Evolutionary conservation across 2,797 vertebrate genomes (phyloP).

Genomic region (Iguana delicatissima): DNA sequence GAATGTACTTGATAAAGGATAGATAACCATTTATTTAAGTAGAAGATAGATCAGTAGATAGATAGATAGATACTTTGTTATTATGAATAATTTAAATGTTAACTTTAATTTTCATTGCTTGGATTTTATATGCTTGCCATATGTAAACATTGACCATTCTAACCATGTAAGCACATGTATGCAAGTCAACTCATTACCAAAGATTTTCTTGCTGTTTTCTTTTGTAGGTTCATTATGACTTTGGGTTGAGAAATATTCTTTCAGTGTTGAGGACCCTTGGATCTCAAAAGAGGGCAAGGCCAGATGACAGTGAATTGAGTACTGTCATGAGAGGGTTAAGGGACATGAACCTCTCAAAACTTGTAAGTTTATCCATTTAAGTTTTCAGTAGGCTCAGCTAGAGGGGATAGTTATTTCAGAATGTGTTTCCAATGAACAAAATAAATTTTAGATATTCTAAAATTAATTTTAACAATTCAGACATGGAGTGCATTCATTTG

Average conservation of each 20-base stretch:
- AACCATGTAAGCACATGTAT: background rate
- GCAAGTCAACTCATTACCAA: slow-evolving; percentile 3
- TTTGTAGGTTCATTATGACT: slow-evolving; percentile 83
- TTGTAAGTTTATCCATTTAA: slow-evolving; percentile 72
- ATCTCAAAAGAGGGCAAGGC: slow-evolving; percentile 81
- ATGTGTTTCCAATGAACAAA: background rate
- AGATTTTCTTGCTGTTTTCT: background rate
- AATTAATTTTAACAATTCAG: background rate
- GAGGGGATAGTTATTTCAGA: background rate
- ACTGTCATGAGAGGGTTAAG: slow-evolving; percentile 83
- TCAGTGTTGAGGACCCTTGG: slow-evolving; percentile 83
- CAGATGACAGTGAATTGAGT: slow-evolving; percentile 80
- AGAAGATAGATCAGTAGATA: background rate
- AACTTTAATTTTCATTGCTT: background rate
- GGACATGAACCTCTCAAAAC: slow-evolving; percentile 85
- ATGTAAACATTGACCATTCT: background rate
- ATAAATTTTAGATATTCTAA: background rate
- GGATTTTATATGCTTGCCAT: background rate
- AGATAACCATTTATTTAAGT: too few relatives aligned
- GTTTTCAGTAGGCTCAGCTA: background rate
- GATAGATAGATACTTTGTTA: background rate
- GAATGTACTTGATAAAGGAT: background rate
- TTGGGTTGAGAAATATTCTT: slow-evolving; percentile 84
- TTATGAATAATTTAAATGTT: background rate
- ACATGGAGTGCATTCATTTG: background rate